Evolutionary conservation across 1,140 invertebrate genomes (phyloP).

Genomic region (Lordiphosa clarofinis): DNA sequence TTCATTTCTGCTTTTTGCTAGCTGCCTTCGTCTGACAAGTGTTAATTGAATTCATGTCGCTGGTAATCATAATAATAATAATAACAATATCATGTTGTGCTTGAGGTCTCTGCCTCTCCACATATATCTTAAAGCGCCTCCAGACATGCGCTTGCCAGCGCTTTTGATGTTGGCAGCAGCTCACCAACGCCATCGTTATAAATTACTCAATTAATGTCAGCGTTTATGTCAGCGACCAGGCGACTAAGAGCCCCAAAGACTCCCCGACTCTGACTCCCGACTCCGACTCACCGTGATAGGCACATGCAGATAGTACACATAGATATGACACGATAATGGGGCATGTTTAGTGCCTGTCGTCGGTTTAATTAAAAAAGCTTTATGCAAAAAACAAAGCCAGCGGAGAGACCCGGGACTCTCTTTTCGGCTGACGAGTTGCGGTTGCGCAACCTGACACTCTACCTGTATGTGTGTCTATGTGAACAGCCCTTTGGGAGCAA

Average conservation of each 20-base stretch:
- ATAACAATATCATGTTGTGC: conserved; percentile 77
- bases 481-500: conserved; percentile 66
- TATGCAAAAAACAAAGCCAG: conserved; percentile 37
- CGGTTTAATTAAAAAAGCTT: conserved; percentile 69
- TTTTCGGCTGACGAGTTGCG: conserved; percentile 60
- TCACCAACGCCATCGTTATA: conserved; percentile 58
- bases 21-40: conserved; percentile 76
- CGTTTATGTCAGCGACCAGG: conserved; percentile 68
- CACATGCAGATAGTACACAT: conserved; percentile 73
- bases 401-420: too few species aligned
- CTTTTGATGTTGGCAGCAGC: conserved; percentile 63
- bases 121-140: conserved; percentile 41
- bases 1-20: conserved; percentile 2
- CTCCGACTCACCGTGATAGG: conserved; percentile 34
- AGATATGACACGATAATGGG: conserved; percentile 76
- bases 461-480: conserved; percentile 32
- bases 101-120: conserved; percentile 8
- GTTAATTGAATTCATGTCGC: conserved; percentile 80
- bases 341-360: conserved; percentile 74
- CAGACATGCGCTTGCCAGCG: conserved; percentile 61
- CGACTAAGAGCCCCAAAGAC: conserved; percentile 10
- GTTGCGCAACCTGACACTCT: conserved; percentile 77
- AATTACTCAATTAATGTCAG: conserved; percentile 79
- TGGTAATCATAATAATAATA: conserved; percentile 79
- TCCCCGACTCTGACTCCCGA: too few species aligned